Base-by-base conservation (phyloP, 2,797 vertebrate genomes). In the Lagothrix lagotricha region DNA sequence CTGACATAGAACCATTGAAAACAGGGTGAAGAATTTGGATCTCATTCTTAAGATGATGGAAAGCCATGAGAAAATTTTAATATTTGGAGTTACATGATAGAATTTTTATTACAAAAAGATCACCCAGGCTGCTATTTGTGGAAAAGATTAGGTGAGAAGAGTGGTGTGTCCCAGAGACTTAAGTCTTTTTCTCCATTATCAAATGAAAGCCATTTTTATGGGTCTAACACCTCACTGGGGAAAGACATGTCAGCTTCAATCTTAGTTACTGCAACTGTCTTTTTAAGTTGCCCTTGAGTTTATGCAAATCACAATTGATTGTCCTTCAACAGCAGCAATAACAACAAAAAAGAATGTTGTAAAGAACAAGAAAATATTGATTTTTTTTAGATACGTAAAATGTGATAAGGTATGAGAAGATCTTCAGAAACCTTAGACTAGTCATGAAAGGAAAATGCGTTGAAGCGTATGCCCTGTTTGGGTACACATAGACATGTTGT, bases 231-330 rank as follows among this genome's bases (percentile, higher is more conserved):
- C 84, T 97, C 94, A 61, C 91, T n/a, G 79, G 95, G 84, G 94
- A 96, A 89, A 96, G 94, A 91, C 92, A 58, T 30, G 91, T 72
- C 91, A 90, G 83, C 83, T 96, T 97, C 96, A 85, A 7, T 96
- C 88, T 94, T 52, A 64, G 87, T 87, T 93, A 79, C 41, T 46
- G 24, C 41, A 26, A 0, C 52, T 95, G 80, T 90, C 80, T 97
- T 94, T 88, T 89, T 67, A 77, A 90, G 75, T 94, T 96, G 77
- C 52, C 95, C 94, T 97, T 97, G 95, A 97, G 93, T 96, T 97
- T 92, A 98, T 98, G 97, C 87, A 98, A 98, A 98, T 98, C 28
- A 44, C 61, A 97, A 98, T 98, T 96, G 97, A 98, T 98, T 94
- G 97, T 90, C 97, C 96, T 98, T 98, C 95, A 96, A 80, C 77